A percentile compares a stretch with the other conserved stretches of the same genome.
Evolutionary conservation across 2,888 invertebrate genomes (phyloP).

Genomic region (Daptonema setosum): DNA sequence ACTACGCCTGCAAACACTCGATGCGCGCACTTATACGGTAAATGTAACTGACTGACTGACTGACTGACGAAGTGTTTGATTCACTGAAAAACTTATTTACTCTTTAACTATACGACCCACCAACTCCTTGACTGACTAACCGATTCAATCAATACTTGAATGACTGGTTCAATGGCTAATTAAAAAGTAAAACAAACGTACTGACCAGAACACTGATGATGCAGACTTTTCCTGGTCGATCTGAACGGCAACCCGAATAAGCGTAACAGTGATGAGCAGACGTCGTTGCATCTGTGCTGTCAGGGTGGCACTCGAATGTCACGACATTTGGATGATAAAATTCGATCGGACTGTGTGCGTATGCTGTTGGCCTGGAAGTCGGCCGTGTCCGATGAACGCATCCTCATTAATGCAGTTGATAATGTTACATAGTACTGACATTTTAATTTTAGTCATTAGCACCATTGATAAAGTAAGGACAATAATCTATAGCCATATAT

Average conservation of each 20-base stretch:
- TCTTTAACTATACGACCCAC: too few species aligned
- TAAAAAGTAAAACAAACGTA: too few species aligned
- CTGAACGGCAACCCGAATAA: constrained; percentile 47
- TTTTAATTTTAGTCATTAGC: not conserved
- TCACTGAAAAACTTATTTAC: too few species aligned
- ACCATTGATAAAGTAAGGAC: not conserved
- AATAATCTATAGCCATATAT: too few species aligned
- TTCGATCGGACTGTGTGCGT: constrained; percentile 39
- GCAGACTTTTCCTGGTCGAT: constrained; percentile 42
- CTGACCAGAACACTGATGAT: too few species aligned
- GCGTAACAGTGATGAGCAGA: constrained; percentile 42
- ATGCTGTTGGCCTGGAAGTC: constrained; percentile 31
- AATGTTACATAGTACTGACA: not conserved
- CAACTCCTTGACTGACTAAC: too few species aligned
- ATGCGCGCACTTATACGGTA: constrained; percentile 38
- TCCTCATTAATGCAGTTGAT: not conserved
- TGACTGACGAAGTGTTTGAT: too few species aligned
- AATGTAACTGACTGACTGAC: not conserved
- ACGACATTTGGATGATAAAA: constrained; percentile 10
- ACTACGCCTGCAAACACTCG: constrained; percentile 44
- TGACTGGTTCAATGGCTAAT: too few species aligned
- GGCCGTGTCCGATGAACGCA: not conserved
- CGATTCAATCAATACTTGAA: too few species aligned
- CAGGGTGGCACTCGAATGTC: constrained; percentile 26
- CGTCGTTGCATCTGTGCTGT: constrained; percentile 43